Evolutionary conservation across 53 echinoderm and acorn worm genomes (phyloP).

Genomic region (Arbacia lixula): DNA sequence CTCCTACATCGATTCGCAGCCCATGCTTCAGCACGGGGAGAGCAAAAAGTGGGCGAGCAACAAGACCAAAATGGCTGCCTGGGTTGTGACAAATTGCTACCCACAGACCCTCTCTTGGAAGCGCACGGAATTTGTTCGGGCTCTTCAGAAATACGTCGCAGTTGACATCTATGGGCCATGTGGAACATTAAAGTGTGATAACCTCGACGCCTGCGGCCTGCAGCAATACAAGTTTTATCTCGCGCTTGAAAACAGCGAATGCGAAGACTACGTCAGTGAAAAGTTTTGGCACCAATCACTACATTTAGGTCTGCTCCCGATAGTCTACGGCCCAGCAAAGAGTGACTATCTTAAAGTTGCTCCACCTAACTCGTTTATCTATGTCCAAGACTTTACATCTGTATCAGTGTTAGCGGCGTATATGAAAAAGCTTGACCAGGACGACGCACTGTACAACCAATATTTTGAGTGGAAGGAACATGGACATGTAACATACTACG

Average conservation of each 20-base stretch:
- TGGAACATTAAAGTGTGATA: not conserved
- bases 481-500: not conserved
- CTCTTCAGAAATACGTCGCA: not conserved
- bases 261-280: constrained; percentile 23
- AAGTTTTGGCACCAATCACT: constrained; percentile 25
- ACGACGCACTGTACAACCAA: constrained; percentile 29
- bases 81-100: constrained; percentile 15
- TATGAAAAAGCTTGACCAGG: constrained; percentile 19
- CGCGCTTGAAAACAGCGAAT: constrained; percentile 48
- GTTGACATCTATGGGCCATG: constrained; percentile 19
- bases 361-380: constrained; percentile 24
- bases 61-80: constrained; percentile 14
- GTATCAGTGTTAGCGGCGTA: constrained; percentile 1
- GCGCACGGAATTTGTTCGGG: constrained; percentile 2
- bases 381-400: constrained; percentile 4
- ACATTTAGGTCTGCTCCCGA: constrained; percentile 2
- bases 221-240: constrained; percentile 3
- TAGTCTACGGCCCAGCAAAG: constrained; percentile 26
- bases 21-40: not conserved
- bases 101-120: not conserved
- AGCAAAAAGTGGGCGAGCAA: constrained; percentile 12
- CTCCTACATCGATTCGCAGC: not conserved
- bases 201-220: not conserved
- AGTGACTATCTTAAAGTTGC: constrained; percentile 13
- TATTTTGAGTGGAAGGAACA: constrained; percentile 36